Base-by-base conservation (phyloP, 2,797 vertebrate species). In the Aselliscus stoliczkanus region DNA sequence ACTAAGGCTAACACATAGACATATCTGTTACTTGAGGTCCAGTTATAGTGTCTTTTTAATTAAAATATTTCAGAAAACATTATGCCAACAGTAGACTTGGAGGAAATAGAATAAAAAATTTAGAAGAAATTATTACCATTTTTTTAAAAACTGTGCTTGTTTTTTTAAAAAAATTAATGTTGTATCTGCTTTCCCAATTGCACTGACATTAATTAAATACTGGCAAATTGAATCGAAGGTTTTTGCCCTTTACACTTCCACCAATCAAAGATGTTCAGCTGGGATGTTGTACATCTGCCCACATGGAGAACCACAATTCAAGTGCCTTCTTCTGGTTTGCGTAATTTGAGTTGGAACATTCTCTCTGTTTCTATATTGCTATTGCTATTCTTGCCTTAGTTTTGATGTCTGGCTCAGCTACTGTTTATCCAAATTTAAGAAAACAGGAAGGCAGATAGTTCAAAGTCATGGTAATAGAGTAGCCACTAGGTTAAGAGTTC, bases 341-440 rank as follows among this genome's bases (percentile, higher is more conserved):
- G 50, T 29, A 77, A 60, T 83, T 18, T n/a, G 25, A 87, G n/a
- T 77, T 79, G 70, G 37, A 42, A 62, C 4, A 23, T 72, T 58
- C 27, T 88, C 21, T 82, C 21, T 34, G 5, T 37, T 39, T 44
- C 76, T 83, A 4, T 44, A n/a, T 6, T 58, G 20, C 62, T 77
- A 23, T n/a, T 93, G 34, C n/a, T 93, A 77, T 82, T 54, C 69
- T 94, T 91, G 76, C 76, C 75, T 90, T 83, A 73, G 50, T 92
- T 93, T 90, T 82, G 52, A 56, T 17, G 75, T 34, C 87, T 93
- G 90, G 42, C 52, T 94, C 73, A 64, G 85, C 21, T 69, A 64
- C 77, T 82, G 20, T 93, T 96, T 82, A 72, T 65, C n/a, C 18
- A 90, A 90, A 93, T 86, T 96, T 42, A 87, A 80, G 73, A 79